phyloP scores from a whole-genome alignment of 1,140 invertebrate genomes.

The Zaprionus ghesquierei region DNA sequence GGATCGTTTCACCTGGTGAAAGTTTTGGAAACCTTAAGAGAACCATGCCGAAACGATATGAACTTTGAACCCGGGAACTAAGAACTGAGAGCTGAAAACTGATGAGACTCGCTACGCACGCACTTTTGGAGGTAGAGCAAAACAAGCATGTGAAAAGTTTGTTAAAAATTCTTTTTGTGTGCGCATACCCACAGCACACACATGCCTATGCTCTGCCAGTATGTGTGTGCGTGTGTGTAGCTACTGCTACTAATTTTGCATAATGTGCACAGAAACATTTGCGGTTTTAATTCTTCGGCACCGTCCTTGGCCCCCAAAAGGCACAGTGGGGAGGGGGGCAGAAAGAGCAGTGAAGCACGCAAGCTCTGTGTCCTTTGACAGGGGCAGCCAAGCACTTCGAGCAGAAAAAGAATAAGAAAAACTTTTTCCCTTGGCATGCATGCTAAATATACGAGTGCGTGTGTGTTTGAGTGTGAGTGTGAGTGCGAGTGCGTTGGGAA shows the following conservation, averaged over 20 bases:
- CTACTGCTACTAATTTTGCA: conserved; percentile 54
- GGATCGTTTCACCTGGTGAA: not conserved
- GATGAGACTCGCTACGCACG: not conserved
- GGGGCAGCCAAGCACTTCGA: conserved; percentile 36
- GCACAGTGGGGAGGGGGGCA: not conserved
- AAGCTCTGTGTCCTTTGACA: conserved; percentile 23
- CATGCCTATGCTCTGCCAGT: not conserved
- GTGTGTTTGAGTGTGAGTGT: not conserved
- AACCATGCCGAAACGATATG: not conserved
- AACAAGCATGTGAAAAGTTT: conserved; percentile 79
- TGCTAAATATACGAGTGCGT: not conserved
- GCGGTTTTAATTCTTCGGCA: conserved; percentile 72
- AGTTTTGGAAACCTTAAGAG: not conserved
- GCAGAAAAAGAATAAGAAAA: conserved; percentile 48
- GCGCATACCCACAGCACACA: conserved; percentile 18
- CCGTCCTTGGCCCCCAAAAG: conserved; percentile 27
- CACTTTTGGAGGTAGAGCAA: conserved; percentile 15
- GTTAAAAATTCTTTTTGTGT: conserved; percentile 75
- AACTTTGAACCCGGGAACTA: not conserved
- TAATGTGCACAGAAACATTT: conserved; percentile 77
- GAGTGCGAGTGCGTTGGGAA: not conserved
- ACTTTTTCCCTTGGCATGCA: conserved; percentile 18
- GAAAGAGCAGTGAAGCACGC: not conserved
- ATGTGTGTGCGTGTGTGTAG: conserved; percentile 4
- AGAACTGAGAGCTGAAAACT: not conserved